Base-by-base conservation (phyloP, 2,888 invertebrate genomes). In the Pristionchus arcanus region DNA sequence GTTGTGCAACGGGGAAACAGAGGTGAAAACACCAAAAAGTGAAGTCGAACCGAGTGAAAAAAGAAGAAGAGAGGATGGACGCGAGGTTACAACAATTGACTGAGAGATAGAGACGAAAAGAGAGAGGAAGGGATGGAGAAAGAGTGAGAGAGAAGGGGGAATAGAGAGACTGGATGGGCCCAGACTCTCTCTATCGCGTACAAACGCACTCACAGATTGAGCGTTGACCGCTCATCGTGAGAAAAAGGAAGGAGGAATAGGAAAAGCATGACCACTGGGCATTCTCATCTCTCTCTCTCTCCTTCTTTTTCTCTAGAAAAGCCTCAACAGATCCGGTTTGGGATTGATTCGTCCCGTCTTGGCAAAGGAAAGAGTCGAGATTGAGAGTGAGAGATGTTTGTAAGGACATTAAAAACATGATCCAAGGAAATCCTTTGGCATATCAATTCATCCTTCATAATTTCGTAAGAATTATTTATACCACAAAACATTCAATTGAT, bases 351-450 rank as follows among this genome's bases (percentile, higher is more conserved):
- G 53, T 49, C 55, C 85, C 49, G 37, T 77, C 77, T 77, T 42
- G 42, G 77, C 34, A 77, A 71, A 19, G 15, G 71, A 31, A 77
- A 77, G 77, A 42, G 21, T 37, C 77, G 77, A 77, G 77, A 77
- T 77, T 42, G 49, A 77, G 77, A 42, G n/a, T 49, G n/a, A 84
- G 84, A 28, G 81, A 53, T 28, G 42, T 9, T 77, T 25, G n/a
- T 19, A 42, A 16, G 21, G 53, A 55, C 55, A n/a, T 21, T 16
- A 84, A 21, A 84, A 55, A 55, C 55, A 84, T 84, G 28, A 84
- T 55, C 31, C 59, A 84, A 84, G 84, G 84, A 84, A 55, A 84
- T 84, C 84, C 84, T 84, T 55, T 84, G 28, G 49, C 15, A 4
- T 25, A 55, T 84, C 84, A 84, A 84, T 55, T 19, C 4, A 55